phyloP scores from a whole-genome alignment of 2,797 vertebrate species.

The Cyprinella venusta region DNA sequence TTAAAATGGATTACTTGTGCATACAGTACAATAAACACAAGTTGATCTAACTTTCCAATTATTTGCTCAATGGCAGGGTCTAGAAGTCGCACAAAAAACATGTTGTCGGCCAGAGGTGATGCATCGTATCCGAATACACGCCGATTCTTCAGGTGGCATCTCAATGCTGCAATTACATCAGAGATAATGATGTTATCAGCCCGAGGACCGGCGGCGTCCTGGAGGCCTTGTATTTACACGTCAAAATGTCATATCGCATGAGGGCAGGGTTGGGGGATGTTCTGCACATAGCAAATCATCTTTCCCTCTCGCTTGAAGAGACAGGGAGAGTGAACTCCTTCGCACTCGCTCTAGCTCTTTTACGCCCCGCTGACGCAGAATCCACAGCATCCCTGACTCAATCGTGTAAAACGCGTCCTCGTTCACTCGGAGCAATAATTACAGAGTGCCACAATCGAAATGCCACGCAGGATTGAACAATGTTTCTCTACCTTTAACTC shows the following conservation, averaged over 20 bases:
- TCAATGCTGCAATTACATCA: conserved; percentile 26
- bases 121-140: neutral
- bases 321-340: conserved; percentile 65
- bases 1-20: conserved; percentile 77
- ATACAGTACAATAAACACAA: conserved; percentile 27
- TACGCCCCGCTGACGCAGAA: conserved; percentile 24
- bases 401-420: neutral
- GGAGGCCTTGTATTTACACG: conserved; percentile 61
- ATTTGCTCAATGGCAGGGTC: conserved; percentile 9
- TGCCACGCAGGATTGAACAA: neutral
- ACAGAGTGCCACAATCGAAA: neutral
- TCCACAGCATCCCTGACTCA: conserved; percentile 60
- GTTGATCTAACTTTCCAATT: conserved; percentile 62
- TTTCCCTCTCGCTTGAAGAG: conserved; percentile 64
- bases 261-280: conserved; percentile 56
- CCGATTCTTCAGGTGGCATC: conserved; percentile 7
- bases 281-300: conserved; percentile 15
- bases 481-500: neutral
- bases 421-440: conserved; percentile 3
- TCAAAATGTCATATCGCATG: conserved; percentile 73
- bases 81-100: neutral
- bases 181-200: conserved; percentile 44
- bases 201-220: neutral
- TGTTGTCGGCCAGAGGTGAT: neutral
- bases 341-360: conserved; percentile 59